Evolutionary conservation across 1,140 invertebrate genomes (phyloP), one percentile per base, ranked within the genome.

Genomic region (Platorchestia sp.): DNA sequence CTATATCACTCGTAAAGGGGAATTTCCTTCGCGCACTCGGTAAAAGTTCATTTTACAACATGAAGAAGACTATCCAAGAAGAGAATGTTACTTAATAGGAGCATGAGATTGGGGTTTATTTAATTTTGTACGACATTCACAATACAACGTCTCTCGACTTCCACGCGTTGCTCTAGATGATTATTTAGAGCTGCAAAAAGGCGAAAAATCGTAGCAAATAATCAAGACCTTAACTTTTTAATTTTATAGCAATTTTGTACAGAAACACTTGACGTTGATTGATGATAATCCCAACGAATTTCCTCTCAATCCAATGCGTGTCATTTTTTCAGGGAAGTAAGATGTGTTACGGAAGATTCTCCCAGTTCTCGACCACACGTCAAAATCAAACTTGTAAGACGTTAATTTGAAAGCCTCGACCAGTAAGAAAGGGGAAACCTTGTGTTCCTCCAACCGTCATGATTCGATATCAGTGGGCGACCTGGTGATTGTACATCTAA

Each of bases 401-500:
- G 10, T 42, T 89, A 42, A 89, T 89, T 89, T 89, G 43, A 89
- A 89, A 89, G 87, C 36, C 22, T 44, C 41, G 43, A 89, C 43
- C 22, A 10, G n/a, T 41, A 89, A 36, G 42, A 44, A 27, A 86
- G 86, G 36, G 86, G 36, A 89, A 89, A 89, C 41, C 41, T 44
- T 89, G 27, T 44, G 41, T 89, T 89, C n/a, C 87, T 36, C 87
- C 10, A 42, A 44, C 43, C 87, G 43, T 42, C 43, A 89, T 43
- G 43, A 89, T 89, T 44, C 87, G n/a, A 89, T 41, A 89, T 89
- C 87, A 89, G 87, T 44, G 43, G 36, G 87, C 41, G 87, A 89
- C 87, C 87, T 42, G 87, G 87, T 44, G 87, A 89, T 89, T 89
- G 87, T 89, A 89, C 87, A 89, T 89, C 87, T 89, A 44, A 89